Evolutionary conservation across 2,113 vertebrate species (phyloP), one percentile per base, ranked within the genome.

Genomic region (Fulmarus glacialis): DNA sequence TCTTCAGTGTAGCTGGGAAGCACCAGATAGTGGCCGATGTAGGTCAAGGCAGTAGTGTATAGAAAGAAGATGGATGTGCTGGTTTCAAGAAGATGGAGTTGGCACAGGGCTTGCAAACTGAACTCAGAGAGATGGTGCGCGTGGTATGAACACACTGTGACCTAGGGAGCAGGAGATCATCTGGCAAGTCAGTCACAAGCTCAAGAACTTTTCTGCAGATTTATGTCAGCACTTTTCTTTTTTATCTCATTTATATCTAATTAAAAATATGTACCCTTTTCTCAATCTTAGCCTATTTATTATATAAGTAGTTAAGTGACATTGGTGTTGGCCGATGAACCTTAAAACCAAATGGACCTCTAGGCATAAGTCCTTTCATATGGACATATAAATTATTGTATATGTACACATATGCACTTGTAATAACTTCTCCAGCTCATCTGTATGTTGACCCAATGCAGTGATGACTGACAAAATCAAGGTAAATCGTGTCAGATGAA

Each of bases 61-160:
- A 98, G 94, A 73, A 97, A 96, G 71, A 98, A 84, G 93, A 97
- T 80, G 27, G 97, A 98, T 22, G 71, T 90, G 30, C 68, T 81
- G 74, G 95, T 98, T 94, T 98, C 95, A 64, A 98, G 96, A 18
- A 90, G 97, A 60, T 60, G 40, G 58, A 97, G 42, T 42, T 98
- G 97, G 45, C 97, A 94, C 42, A 94, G 95, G 22, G 89, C 93
- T 52, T 89, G 71, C 87, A 98, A 27, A 71, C 86, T 96, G 91
- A 98, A 97, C 23, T 98, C 96, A 16, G 92, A 89, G 30, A 97
- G 84, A 68, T 97, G 96, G 82, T 97, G 96, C 24, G 81, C 38
- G 5, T 97, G 95, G 27, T 97, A 97, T 36, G 97, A 98, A 87
- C 98, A 97, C 83, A 97, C 93, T 26, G 95, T 82, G 50, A 98